Evolutionary conservation across 2,797 vertebrate species (phyloP), one percentile per base, ranked within the genome.

Genomic region (Nyctibius grandis): DNA sequence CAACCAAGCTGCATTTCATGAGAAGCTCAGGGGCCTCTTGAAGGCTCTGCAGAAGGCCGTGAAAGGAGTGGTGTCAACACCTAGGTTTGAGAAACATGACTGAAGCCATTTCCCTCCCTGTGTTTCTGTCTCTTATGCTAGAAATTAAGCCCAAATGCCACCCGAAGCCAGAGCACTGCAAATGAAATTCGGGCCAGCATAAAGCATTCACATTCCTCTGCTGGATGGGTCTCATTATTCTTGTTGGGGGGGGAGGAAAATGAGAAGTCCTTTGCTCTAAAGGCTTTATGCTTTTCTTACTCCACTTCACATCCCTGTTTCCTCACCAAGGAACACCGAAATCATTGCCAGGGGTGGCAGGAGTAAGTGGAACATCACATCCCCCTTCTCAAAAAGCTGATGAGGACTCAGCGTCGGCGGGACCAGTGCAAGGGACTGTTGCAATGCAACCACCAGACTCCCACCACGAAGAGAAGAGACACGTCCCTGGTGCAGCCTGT

Each of bases 401-500:
- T 0, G 9, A 69, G 48, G 72, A 6, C 16, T 22, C 36, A 2
- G 9, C 1, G 0, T 3, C 53, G 48, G 48, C 77, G 57, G 64
- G 45, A 48, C 38, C 31, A 4, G 44, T 0, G 0, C 33, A 63
- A 40, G 44, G 22, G 13, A 22, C 50, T 12, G 40, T 7, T 22
- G 15, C 36, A 45, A 22, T 17, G 29, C 33, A 69, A 14, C 15
- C 12, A 15, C 15, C 23, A 42, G 50, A 59, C 21, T 45, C 54
- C 15, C 40, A 36, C 21, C 15, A 7, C 0, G 6, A 70, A 47
- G 38, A 40, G 28, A 15, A 33, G 20, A 19, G 34, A 1, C 4
- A 2, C 1, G 7, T 29, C 9, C 47, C 42, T 13, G 6, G 9
- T 28, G 42, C 40, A 45, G n/a, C 48, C n/a, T 2, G 1, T 26